phyloP scores from a whole-genome alignment of 2,888 invertebrate species.

The Phrixothrix hirtus region DNA sequence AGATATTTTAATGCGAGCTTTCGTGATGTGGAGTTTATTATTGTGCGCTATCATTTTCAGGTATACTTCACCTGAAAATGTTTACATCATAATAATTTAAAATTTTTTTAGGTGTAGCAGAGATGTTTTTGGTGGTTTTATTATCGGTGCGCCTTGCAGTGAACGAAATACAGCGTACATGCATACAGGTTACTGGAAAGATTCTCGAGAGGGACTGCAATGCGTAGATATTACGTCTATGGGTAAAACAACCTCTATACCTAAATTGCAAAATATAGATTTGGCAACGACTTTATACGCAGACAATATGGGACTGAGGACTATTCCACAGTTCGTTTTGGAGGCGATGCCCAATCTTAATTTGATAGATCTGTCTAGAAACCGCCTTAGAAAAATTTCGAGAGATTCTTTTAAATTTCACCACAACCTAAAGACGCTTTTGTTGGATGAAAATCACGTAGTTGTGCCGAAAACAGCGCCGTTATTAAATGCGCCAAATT shows the following conservation, averaged over 20 bases:
- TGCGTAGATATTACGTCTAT: conserved; percentile 47
- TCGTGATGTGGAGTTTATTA: too few species aligned
- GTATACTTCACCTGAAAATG: too few species aligned
- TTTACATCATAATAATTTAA: too few species aligned
- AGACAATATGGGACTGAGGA: conserved; percentile 44
- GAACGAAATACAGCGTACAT: conserved; percentile 46
- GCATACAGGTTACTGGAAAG: conserved; percentile 33
- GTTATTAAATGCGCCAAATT: conserved; percentile 40
- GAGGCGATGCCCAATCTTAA: conserved; percentile 41
- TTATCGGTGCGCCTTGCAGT: conserved; percentile 47
- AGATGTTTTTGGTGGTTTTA: conserved; percentile 26
- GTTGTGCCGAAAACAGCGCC: conserved; percentile 42
- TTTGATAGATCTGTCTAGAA: conserved; percentile 48
- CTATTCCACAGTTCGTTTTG: conserved; percentile 32
- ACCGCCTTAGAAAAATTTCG: conserved; percentile 41
- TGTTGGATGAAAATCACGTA: conserved; percentile 39
- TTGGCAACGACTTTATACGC: conserved; percentile 43
- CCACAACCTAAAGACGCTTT: conserved; percentile 42
- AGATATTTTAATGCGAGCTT: too few species aligned
- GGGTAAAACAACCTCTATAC: conserved; percentile 30
- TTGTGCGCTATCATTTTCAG: too few species aligned
- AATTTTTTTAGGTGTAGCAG: too few species aligned
- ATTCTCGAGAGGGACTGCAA: conserved; percentile 34
- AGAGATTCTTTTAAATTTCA: conserved; percentile 31
- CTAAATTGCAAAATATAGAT: conserved; percentile 14